Conservation (phyloP, 1,140 invertebrate species). For the Melanaphis sacchari region DNA sequence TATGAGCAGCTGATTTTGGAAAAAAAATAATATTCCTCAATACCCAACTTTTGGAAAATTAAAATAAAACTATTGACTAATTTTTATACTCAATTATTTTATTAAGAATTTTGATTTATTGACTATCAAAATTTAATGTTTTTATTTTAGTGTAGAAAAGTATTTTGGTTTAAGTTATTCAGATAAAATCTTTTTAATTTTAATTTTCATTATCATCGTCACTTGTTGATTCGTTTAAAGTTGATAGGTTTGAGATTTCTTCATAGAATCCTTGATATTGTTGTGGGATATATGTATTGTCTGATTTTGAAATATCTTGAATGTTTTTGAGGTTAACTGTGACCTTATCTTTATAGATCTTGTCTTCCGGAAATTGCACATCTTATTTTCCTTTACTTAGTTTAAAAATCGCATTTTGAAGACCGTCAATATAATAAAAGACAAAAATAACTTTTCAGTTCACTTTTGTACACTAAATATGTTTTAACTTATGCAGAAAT, state of each 20-base stretch:
- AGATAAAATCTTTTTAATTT: background rate
- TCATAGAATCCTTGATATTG: constrained; percentile 38
- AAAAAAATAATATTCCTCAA: background rate
- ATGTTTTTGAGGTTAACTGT: constrained; percentile 19
- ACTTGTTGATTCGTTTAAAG: background rate
- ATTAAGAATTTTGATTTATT: no score
- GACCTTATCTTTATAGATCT: constrained; percentile 13
- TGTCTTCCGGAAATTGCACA: constrained; percentile 21
- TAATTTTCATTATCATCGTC: constrained; percentile 32
- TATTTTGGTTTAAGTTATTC: background rate
- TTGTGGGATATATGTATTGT: constrained; percentile 32
- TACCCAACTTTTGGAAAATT: background rate
- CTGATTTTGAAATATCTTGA: constrained; percentile 24
- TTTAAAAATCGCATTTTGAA: constrained; percentile 30
- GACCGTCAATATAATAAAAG: constrained; percentile 23
- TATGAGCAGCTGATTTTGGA: no score
- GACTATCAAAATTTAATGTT: no score
- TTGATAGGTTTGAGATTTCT: background rate
- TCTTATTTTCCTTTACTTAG: constrained; percentile 32
- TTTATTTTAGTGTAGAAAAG: constrained; percentile 59
- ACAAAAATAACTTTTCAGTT: background rate
- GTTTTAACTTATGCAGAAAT: constrained; percentile 14
- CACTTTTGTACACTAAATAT: constrained; percentile 4
- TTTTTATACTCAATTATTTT: no score
- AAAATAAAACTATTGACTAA: background rate